Evolutionary conservation across 2,797 vertebrate genomes (phyloP).

Genomic region (Dermochelys coriacea): DNA sequence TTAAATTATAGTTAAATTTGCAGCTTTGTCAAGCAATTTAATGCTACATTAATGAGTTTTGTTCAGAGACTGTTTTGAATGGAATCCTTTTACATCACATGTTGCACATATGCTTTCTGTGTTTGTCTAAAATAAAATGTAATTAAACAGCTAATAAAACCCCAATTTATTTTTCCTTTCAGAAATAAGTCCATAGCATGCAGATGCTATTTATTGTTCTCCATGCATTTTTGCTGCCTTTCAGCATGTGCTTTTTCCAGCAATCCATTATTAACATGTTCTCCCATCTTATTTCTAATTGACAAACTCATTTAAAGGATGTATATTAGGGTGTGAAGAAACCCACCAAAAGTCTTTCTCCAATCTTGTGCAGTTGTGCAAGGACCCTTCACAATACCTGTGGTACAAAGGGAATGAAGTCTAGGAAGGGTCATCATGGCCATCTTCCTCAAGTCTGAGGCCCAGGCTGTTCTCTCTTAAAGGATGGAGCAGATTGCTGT

Average conservation of each 20-base stretch:
- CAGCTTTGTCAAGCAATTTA: slow-evolving; percentile 75
- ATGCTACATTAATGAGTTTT: slow-evolving; percentile 78
- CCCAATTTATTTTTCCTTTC: slow-evolving; percentile 77
- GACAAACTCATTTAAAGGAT: slow-evolving; percentile 12
- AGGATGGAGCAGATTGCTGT: not conserved
- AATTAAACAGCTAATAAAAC: slow-evolving; percentile 86
- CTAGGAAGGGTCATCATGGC: not conserved
- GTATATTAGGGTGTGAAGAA: not conserved
- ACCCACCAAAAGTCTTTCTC: not conserved
- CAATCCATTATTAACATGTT: slow-evolving; percentile 37
- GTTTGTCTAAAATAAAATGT: slow-evolving; percentile 81
- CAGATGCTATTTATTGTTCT: slow-evolving; percentile 71
- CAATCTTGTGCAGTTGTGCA: not conserved
- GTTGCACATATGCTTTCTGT: slow-evolving; percentile 76
- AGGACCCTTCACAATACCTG: not conserved
- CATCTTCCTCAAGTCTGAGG: not conserved
- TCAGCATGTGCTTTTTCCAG: slow-evolving; percentile 54
- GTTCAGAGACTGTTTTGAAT: slow-evolving; percentile 74
- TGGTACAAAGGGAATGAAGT: not conserved
- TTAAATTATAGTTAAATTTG: slow-evolving; percentile 77
- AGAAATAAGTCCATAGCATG: slow-evolving; percentile 70
- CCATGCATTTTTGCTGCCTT: slow-evolving; percentile 64
- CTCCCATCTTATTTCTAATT: slow-evolving; percentile 63
- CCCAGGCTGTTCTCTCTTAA: not conserved
- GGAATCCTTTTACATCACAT: slow-evolving; percentile 78